phyloP scores from a whole-genome alignment of 2,113 vertebrate species.

The Apaloderma vittatum region DNA sequence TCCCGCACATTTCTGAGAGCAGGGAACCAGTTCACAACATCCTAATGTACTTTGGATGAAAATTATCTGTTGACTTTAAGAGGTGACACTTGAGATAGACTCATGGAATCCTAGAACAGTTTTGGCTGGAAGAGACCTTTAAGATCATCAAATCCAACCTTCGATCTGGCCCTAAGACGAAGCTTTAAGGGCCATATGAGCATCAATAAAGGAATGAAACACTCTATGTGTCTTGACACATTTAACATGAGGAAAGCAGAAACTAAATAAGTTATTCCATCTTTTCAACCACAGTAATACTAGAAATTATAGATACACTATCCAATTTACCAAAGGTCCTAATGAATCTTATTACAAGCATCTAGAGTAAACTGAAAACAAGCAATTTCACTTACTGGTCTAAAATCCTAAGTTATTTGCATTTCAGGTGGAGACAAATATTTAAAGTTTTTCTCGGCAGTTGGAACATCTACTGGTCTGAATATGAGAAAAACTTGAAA shows the following conservation, averaged over 20 bases:
- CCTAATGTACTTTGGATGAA: background rate
- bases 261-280: background rate
- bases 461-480: background rate
- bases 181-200: background rate
- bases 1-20: background rate
- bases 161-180: too few relatives aligned
- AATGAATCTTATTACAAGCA: background rate
- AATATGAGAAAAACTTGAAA: background rate
- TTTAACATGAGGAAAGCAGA: background rate
- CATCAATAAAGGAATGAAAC: background rate
- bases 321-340: background rate
- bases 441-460: background rate
- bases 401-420: background rate
- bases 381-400: background rate
- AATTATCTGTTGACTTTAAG: background rate
- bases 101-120: too few relatives aligned
- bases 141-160: too few relatives aligned
- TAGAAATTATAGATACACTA: fast-evolving
- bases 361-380: background rate
- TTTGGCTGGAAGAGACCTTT: too few relatives aligned
- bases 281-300: fast-evolving
- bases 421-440: background rate
- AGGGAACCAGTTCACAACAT: background rate
- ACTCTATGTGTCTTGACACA: background rate
- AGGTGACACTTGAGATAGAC: background rate